Conservation (phyloP, 1,140 invertebrate species). For the Nylanderia fulva region DNA sequence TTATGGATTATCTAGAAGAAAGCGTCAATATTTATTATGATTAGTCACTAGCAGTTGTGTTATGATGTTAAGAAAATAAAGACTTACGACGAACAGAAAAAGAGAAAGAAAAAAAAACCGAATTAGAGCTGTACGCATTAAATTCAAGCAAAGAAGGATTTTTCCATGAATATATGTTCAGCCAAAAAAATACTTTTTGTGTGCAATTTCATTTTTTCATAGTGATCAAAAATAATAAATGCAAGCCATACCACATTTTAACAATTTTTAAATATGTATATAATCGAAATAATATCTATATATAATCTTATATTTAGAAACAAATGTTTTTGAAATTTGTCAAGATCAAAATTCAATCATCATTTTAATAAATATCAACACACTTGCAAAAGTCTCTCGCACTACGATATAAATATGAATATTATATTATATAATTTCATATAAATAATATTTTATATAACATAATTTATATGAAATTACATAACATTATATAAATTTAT, state of each 20-base stretch:
- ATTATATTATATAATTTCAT: neutral
- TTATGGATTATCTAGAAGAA: constrained; percentile 85
- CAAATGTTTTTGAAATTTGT: neutral
- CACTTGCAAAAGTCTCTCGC: no score
- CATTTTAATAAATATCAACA: neutral
- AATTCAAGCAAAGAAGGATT: neutral
- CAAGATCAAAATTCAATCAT: neutral
- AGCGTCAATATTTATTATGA: constrained; percentile 61
- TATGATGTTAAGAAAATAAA: constrained; percentile 5
- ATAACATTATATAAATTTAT: no score
- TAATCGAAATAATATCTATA: neutral
- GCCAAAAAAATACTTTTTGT: neutral
- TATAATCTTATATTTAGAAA: neutral
- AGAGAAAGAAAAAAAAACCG: neutral
- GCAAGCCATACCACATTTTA: neutral
- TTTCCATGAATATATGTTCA: neutral
- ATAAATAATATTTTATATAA: neutral
- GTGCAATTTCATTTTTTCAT: neutral
- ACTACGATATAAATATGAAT: no score
- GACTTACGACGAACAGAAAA: neutral
- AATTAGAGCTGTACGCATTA: constrained; percentile 18
- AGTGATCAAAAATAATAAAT: neutral
- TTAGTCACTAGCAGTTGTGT: constrained; percentile 38
- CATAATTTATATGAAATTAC: no score
- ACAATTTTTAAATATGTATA: neutral